Base-by-base conservation (phyloP, 2,797 vertebrate genomes). In the Nyctalus aviator region DNA sequence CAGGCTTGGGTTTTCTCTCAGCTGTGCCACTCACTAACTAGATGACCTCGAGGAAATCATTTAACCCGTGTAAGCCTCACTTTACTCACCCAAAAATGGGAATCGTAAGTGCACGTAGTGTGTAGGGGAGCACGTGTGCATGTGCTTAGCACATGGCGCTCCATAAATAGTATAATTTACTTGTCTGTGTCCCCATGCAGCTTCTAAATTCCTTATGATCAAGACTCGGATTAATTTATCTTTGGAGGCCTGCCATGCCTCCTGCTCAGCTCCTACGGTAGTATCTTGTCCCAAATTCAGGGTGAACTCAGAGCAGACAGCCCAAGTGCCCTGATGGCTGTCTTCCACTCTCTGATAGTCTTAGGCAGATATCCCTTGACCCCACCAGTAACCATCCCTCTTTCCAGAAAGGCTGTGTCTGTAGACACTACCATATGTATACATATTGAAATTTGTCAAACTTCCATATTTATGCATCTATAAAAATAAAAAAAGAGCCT, bases 361-460 rank as follows among this genome's bases (percentile, higher is more conserved):
- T 6, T 21, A 59, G 7, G n/a, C 30, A 17, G 9, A 12, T 0
- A 14, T 9, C 20, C 32, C 27, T 71, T 89, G 21, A 7, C 13
- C 0, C 32, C 32, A 37, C 17, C 83, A 35, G 35, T 10, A 57
- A 46, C 20, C 32, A 25, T 5, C 2, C 13, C 46, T 46, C 30
- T 18, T 41, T 48, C 71, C 88, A 55, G 32, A 84, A 93, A 50
- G 0, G 1, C 7, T 41, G 27, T 37, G 76, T 71, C 64, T 44
- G 23, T 18, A 13, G 44, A 37, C n/a, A 55, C 37, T 12, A 0
- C 1, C 4, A 35, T 8, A 27, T 0, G 10, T 14, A 11, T 10
- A 59, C 13, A 78, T 20, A 55, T 78, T 17, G 5, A 86, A 69
- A 55, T 57, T 2, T 48, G 30, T 37, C 72, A 35, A 48, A 64